Base-by-base conservation (phyloP, 1,140 invertebrate species). In the Polypedilum vanderplanki region DNA sequence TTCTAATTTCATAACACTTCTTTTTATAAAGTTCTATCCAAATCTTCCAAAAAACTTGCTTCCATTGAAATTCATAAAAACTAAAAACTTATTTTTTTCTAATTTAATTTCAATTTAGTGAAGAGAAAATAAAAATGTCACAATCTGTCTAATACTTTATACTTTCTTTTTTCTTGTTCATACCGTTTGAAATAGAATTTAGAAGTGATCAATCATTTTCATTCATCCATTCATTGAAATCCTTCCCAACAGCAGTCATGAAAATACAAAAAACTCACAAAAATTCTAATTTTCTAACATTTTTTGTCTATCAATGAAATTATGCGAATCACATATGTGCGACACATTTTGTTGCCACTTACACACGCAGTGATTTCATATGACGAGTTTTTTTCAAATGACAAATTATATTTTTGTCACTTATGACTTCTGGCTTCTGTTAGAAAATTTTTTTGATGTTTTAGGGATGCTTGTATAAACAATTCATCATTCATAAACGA, bases 301-400 rank as follows among this genome's bases (percentile, higher is more conserved):
- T 57, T 57, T 12, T 57, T 57, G 10, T 12, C 10, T 57, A 57
- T 57, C 46, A 15, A 7, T 17, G n/a, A 57, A 3, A 1, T 70
- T 70, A 70, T 70, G 65, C 65, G 65, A 18, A 70, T 70, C 65
- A 70, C 65, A 70, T 70, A 22, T 70, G 65, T 70, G 65, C 65
- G 18, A 70, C 65, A 70, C 46, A 57, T 57, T 57, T 57, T 57
- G 12, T 57, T 57, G 46, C 46, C 46, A 57, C 46, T 57, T 57
- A n/a, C 46, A 57, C 46, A 57, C 46, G 12, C 46, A 57, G 46
- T 57, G 46, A 57, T 57, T 57, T n/a, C n/a, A n/a, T n/a, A n/a
- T n/a, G n/a, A n/a, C n/a, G n/a, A n/a, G n/a, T n/a, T n/a, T 57
- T 57, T 12, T 3, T 46, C n/a, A 57, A 57, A 57, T 57, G 46